phyloP scores from a whole-genome alignment of 2,888 invertebrate species.

The Hetaerina titia region DNA sequence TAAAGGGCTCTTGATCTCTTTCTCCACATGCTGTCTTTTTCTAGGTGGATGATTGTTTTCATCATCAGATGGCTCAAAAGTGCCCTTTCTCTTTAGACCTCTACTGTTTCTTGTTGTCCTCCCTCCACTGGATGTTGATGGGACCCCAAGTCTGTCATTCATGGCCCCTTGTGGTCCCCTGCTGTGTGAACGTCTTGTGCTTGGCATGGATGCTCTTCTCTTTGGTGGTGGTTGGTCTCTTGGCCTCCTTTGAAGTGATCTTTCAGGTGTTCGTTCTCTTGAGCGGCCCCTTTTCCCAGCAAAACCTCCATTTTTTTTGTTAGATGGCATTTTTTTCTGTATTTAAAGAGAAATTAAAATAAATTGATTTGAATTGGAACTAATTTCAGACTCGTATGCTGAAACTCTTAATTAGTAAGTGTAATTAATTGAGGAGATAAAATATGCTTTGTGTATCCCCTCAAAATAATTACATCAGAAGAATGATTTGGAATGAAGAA shows the following conservation, averaged over 20 bases:
- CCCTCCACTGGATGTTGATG: background rate
- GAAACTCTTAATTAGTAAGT: no score
- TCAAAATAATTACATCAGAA: no score
- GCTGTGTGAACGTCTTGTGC: background rate
- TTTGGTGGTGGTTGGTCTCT: background rate
- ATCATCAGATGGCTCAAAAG: background rate
- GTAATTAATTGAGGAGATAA: no score
- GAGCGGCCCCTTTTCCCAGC: background rate
- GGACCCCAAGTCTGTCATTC: background rate
- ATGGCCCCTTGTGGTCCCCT: background rate
- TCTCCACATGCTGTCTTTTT: background rate
- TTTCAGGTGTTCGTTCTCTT: background rate
- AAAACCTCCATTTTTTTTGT: slow-evolving; percentile 2
- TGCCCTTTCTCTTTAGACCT: background rate
- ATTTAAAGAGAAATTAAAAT: background rate
- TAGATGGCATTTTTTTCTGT: slow-evolving; percentile 44
- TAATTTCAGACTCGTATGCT: background rate
- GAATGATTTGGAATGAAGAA: no score
- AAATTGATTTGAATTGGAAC: no score
- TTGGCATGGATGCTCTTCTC: background rate
- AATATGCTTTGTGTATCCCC: no score
- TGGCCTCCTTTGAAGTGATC: background rate
- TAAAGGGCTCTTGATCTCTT: background rate
- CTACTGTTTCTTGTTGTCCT: background rate
- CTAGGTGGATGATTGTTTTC: background rate